Evolutionary conservation across 2,888 invertebrate species (phyloP).

Genomic region (Acronicta leporina): DNA sequence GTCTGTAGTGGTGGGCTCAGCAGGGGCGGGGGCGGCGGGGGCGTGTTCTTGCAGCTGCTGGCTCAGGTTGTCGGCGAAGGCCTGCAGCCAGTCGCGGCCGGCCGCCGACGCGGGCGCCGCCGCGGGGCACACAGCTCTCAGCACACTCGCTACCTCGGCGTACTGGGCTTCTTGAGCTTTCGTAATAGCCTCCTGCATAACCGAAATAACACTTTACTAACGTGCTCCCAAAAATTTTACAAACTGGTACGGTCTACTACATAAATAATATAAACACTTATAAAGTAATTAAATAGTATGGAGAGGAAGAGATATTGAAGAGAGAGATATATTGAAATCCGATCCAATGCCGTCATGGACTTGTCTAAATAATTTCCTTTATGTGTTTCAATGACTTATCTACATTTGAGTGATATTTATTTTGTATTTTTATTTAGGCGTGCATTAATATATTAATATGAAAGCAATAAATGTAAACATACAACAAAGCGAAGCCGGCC

Average conservation of each 20-base stretch:
- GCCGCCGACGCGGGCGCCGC: conserved; percentile 65
- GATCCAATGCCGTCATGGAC: no score
- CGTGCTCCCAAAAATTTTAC: not conserved
- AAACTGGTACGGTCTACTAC: conserved; percentile 9
- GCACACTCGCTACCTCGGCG: conserved; percentile 84
- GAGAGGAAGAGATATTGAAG: no score
- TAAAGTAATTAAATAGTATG: no score
- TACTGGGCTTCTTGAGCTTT: conserved; percentile 91
- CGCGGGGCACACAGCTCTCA: conserved; percentile 71
- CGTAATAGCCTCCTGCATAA: conserved; percentile 73
- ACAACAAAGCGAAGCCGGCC: conserved; percentile 83
- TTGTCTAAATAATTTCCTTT: no score
- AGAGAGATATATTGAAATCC: not conserved
- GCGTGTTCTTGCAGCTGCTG: not conserved
- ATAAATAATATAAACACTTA: not conserved
- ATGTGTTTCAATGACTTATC: not conserved
- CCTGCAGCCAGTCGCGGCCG: conserved; percentile 71
- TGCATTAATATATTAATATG: conserved; percentile 34
- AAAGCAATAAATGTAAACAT: conserved; percentile 25
- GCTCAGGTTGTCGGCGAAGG: conserved; percentile 74
- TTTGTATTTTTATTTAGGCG: not conserved
- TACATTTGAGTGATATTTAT: not conserved
- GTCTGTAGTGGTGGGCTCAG: conserved; percentile 41
- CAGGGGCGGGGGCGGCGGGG: conserved; percentile 5
- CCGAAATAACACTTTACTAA: not conserved